Evolutionary conservation across 2,888 invertebrate genomes (phyloP).

Genomic region (Cheilosia impressa): DNA sequence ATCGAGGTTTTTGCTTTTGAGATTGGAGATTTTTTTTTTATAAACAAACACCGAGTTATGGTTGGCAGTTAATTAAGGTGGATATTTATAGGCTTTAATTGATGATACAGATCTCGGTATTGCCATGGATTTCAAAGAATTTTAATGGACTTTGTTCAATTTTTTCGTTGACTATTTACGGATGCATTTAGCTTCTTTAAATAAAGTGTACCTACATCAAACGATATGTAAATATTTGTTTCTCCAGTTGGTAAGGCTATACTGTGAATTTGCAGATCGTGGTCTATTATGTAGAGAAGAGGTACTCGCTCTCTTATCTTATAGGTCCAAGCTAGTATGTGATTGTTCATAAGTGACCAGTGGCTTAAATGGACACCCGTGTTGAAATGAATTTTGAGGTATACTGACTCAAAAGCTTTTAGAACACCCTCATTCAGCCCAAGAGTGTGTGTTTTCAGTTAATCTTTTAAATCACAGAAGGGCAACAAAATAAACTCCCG

Average conservation of each 20-base stretch:
- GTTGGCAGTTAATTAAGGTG: slow-evolving; percentile 60
- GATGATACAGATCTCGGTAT: slow-evolving; percentile 40
- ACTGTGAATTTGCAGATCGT: background rate
- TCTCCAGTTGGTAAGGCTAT: background rate
- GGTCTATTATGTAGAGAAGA: too few species aligned
- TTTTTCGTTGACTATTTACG: slow-evolving; percentile 36
- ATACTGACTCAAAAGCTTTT: too few species aligned
- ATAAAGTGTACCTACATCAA: slow-evolving; percentile 13
- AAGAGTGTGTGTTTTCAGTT: too few species aligned
- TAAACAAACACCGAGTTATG: slow-evolving; percentile 60
- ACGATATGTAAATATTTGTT: background rate
- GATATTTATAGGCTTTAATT: slow-evolving; percentile 66
- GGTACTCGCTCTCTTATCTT: too few species aligned
- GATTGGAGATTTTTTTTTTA: slow-evolving; percentile 39
- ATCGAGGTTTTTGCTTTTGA: slow-evolving; percentile 29
- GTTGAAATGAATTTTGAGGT: too few species aligned
- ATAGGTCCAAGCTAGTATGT: too few species aligned
- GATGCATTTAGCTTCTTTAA: slow-evolving; percentile 9
- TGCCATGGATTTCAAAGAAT: slow-evolving; percentile 27
- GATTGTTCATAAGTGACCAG: too few species aligned
- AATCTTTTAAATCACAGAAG: background rate
- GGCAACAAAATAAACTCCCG: background rate
- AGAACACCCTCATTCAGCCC: too few species aligned
- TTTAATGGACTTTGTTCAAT: slow-evolving; percentile 38
- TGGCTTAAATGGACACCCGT: too few species aligned